Evolutionary conservation across 2,888 invertebrate genomes (phyloP), one percentile per base, ranked within the genome.

Genomic region (Leucania comma): DNA sequence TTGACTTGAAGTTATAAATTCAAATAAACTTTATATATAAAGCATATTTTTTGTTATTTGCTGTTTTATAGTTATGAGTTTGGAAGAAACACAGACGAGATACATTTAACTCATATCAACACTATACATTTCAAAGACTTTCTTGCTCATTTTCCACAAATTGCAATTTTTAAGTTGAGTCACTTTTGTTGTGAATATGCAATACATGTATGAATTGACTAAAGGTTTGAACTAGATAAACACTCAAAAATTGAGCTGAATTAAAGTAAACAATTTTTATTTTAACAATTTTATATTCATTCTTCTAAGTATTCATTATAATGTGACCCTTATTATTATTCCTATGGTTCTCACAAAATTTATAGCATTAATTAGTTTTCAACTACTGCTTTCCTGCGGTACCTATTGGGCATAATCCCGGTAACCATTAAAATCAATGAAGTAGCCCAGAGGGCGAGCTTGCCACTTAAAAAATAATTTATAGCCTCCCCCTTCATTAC

Each of bases 401-500:
- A 29, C 29, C 29, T 29, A 58, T 53, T 35, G 53, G 58, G 72
- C 65, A 72, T 26, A 78, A 85, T 74, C 75, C 66, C 75, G 64
- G 68, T 69, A 69, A 78, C 81, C 85, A 86, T 89, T 87, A 89
- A 90, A 93, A 93, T 93, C 93, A 92, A 92, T 91, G 87, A 86
- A 87, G 75, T 85, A 78, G 78, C 77, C 84, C 75, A 72, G 75
- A 71, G 83, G 88, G 88, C 87, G 74, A 83, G 82, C 75, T 32
- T 79, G 84, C 88, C 88, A 88, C 90, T 92, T 92, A 91, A 91
- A 91, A 92, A 92, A 91, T 91, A 91, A 92, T 91, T 92, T 90
- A 90, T 88, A 82, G 83, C 82, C 84, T 70, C 78, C 90, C 35
- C 90, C 88, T 89, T 89, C 87, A 91, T 93, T 91, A 87, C 87